Conservation (phyloP, 2,113 vertebrate species). For the Eulemur macaco region DNA sequence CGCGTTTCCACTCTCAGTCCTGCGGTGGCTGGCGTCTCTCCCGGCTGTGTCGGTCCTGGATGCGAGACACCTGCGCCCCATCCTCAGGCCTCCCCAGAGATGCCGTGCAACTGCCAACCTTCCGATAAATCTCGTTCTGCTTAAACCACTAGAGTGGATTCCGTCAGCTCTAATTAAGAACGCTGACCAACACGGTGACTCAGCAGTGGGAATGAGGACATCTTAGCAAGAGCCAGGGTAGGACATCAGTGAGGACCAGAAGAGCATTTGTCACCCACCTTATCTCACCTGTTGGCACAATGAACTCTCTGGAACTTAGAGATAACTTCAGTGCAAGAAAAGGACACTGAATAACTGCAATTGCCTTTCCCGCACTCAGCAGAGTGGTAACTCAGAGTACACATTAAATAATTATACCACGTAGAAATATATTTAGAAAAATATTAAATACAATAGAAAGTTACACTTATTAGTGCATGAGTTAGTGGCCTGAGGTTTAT, state of each 20-base stretch:
- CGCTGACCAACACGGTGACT: not conserved
- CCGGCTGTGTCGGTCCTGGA: not conserved
- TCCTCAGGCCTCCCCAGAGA: not conserved
- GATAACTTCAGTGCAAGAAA: not conserved
- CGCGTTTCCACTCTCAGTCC: not conserved
- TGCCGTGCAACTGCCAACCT: not conserved
- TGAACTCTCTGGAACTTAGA: not conserved
- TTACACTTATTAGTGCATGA: not conserved
- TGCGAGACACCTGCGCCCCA: not conserved
- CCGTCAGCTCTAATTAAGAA: not conserved
- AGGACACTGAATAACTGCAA: accelerated
- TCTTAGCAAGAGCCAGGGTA: not conserved
- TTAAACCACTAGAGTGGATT: not conserved
- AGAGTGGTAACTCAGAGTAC: not conserved
- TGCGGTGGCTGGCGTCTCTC: not conserved
- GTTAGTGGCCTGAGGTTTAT: not conserved
- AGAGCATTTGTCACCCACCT: not conserved
- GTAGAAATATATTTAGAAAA: not conserved
- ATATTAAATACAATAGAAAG: not conserved
- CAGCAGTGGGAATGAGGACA: not conserved
- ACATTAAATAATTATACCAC: not conserved
- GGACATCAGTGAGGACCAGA: no score
- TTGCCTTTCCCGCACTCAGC: not conserved
- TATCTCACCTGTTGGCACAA: accelerated
- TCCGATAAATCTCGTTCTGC: not conserved